Percentiles rank a stretch among this genome's conserved stretches.
Conservation (phyloP, 2,113 vertebrate species). For the Lamprologus speciosus region DNA sequence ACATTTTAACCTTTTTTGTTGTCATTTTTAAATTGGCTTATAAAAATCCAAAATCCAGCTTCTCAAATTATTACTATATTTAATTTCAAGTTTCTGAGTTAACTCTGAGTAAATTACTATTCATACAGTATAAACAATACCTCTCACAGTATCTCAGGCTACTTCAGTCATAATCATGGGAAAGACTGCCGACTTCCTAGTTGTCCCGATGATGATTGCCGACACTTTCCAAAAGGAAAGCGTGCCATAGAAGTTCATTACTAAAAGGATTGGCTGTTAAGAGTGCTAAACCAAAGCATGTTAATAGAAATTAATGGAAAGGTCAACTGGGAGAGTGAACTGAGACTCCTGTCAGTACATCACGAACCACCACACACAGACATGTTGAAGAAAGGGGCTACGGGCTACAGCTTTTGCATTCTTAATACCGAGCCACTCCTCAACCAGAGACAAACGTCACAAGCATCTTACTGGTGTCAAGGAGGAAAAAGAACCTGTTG, state of each 20-base stretch:
- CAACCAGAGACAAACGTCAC: not conserved
- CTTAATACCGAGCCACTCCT: not conserved
- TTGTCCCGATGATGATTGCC: not conserved
- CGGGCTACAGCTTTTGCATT: fast-evolving
- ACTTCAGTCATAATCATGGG: not conserved
- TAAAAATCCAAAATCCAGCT: fast-evolving
- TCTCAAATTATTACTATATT: fast-evolving
- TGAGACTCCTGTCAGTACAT: not conserved
- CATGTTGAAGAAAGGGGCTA: not conserved
- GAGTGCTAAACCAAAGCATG: not conserved
- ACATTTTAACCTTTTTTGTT: fast-evolving
- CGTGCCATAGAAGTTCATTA: not conserved
- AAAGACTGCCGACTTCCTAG: fast-evolving
- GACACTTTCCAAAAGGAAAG: not conserved
- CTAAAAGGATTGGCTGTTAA: not conserved
- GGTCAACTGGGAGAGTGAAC: not conserved
- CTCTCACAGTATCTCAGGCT: not conserved
- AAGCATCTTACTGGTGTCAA: not conserved
- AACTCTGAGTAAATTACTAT: not conserved
- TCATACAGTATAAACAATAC: not conserved
- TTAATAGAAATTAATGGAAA: not conserved
- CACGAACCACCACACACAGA: not conserved
- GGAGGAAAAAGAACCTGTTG: not conserved
- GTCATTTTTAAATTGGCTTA: fast-evolving
- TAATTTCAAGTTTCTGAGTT: not conserved